phyloP scores from a whole-genome alignment of 2,797 vertebrate species.

The Cossypha polioptera region DNA sequence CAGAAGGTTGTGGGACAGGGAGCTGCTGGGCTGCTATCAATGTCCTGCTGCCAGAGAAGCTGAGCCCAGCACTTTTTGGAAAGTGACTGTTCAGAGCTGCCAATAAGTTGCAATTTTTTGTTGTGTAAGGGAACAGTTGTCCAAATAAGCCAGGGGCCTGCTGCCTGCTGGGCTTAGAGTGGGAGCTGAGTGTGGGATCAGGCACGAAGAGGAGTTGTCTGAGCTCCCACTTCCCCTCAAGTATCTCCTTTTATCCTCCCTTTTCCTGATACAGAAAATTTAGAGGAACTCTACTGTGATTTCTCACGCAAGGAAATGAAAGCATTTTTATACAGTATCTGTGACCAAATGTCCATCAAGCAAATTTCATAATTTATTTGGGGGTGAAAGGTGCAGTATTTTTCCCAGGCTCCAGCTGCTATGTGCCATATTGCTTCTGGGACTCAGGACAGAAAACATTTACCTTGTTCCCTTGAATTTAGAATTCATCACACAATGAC shows the following conservation, averaged over 20 bases:
- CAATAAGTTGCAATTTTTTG: not conserved
- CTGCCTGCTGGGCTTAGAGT: not conserved
- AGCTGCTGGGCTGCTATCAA: not conserved
- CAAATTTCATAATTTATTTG: not conserved
- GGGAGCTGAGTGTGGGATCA: not conserved
- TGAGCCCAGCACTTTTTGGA: not conserved
- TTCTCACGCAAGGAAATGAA: not conserved
- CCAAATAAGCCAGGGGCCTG: constrained; percentile 14
- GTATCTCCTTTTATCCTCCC: not conserved
- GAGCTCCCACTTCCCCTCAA: not conserved
- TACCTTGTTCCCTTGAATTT: not conserved
- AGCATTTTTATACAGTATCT: not conserved
- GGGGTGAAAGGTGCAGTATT: not conserved
- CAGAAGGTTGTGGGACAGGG: not conserved
- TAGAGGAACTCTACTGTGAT: not conserved
- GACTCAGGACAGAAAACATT: not conserved
- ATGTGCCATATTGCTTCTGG: not conserved
- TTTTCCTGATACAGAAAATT: not conserved
- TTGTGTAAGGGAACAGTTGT: constrained; percentile 8
- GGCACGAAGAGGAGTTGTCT: not conserved
- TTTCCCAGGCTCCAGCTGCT: not conserved
- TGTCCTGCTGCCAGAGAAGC: not conserved
- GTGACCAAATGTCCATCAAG: not conserved
- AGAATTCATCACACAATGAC: not conserved
- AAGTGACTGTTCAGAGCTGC: not conserved